Conservation (phyloP, 2,797 vertebrate species). For the Remorina albescens region DNA sequence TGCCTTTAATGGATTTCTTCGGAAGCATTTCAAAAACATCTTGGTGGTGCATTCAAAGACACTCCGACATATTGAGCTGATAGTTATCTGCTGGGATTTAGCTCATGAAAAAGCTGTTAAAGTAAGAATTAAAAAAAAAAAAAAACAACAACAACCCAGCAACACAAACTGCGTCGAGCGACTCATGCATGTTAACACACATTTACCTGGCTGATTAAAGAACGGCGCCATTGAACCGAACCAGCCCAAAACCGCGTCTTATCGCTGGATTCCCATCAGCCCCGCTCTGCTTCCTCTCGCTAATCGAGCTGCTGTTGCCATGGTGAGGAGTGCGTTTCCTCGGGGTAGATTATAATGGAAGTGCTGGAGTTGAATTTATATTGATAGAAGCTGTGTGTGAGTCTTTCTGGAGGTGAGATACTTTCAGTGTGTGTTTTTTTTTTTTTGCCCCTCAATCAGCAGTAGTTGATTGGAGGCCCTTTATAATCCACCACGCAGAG, state of each 20-base stretch:
- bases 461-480: slow-evolving; percentile 15
- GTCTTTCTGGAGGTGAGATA: slow-evolving; percentile 31
- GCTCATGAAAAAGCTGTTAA: not conserved
- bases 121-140: not conserved
- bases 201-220: slow-evolving; percentile 28
- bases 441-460: slow-evolving; percentile 47
- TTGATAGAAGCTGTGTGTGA: slow-evolving; percentile 28
- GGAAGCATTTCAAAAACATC: not conserved
- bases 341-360: slow-evolving; percentile 45
- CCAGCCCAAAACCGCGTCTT: not conserved
- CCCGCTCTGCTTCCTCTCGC: slow-evolving; percentile 36
- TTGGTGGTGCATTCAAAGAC: not conserved
- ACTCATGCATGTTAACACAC: slow-evolving; percentile 14
- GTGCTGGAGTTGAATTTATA: slow-evolving; percentile 47
- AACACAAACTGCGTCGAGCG: not conserved
- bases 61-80: not conserved
- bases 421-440: slow-evolving; percentile 28
- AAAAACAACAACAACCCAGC: too few species aligned
- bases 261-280: slow-evolving; percentile 27
- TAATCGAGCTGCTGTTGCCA: slow-evolving; percentile 69
- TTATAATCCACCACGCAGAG: not conserved
- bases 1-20: not conserved
- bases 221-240: not conserved
- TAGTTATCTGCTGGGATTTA: not conserved
- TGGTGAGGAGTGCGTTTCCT: slow-evolving; percentile 54